Evolutionary conservation across 1,140 invertebrate species (phyloP), one percentile per base, ranked within the genome.

Genomic region (Zaprionus camerounensis): DNA sequence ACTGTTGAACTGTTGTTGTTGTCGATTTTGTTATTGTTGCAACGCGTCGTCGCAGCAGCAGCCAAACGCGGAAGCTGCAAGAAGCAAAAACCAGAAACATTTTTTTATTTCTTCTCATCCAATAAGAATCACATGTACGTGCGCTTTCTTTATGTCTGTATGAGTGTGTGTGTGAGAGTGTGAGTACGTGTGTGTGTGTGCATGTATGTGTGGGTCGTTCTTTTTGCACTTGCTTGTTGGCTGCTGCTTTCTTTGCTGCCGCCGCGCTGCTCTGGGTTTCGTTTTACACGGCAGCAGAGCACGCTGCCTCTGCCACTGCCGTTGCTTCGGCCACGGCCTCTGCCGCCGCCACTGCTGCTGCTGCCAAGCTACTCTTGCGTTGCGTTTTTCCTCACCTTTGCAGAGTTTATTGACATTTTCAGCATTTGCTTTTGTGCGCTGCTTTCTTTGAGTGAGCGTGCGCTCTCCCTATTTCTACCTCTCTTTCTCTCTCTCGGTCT

Each of bases 371-470:
- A 69, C 80, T 71, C 80, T 87, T 81, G 86, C 82, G 81, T 87
- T 88, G 81, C 81, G 86, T 90, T 91, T 84, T 88, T 88, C 84
- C 85, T 91, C 85, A 90, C 85, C 85, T 90, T 90, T 85, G 73
- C 81, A 90, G 86, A 90, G 86, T 90, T 90, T 90, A 90, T 90
- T 90, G 85, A 90, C 85, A 90, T 90, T 90, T 90, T 85, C 82
- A 91, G 75, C 82, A 76, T 90, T 84, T 74, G 86, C 86, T 91
- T 78, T 91, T 90, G 81, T 85, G 79, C 81, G 80, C 76, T 78
- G 80, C 86, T 90, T 90, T 90, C 85, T 90, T 90, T 59, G 72
- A 71, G 76, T 34, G 76, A 81, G 76, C 68, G 68, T 82, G 79
- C 82, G 76, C 85, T 72, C 72, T 67, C 82, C 70, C 82, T 55